Evolutionary conservation across 2,113 vertebrate genomes (phyloP).

Genomic region (Hippocampus barbouri): DNA sequence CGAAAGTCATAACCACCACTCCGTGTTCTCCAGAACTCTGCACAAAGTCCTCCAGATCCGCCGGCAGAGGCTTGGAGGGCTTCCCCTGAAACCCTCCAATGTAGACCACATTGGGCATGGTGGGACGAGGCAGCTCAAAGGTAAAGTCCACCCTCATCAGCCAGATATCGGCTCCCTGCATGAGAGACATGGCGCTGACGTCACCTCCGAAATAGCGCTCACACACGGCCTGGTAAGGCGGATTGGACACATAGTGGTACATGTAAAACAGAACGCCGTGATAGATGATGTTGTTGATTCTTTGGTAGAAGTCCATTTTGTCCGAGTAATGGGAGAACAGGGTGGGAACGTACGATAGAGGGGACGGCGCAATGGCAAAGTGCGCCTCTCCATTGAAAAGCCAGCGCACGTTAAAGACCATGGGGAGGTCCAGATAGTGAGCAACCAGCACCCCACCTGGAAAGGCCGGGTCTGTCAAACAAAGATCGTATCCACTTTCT

Average conservation of each 20-base stretch:
- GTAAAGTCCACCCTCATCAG: slow-evolving; percentile 65
- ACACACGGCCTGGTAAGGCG: slow-evolving; percentile 47
- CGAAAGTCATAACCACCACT: slow-evolving; percentile 62
- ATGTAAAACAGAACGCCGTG: slow-evolving; percentile 30
- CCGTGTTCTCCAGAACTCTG: slow-evolving; percentile 60
- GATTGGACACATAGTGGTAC: slow-evolving; percentile 34
- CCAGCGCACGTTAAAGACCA: slow-evolving; percentile 65
- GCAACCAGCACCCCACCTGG: slow-evolving; percentile 56
- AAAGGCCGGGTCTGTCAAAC: slow-evolving; percentile 60
- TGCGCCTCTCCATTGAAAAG: slow-evolving; percentile 53
- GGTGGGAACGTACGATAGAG: slow-evolving; percentile 59
- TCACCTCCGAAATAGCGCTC: slow-evolving; percentile 48
- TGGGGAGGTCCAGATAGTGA: slow-evolving; percentile 59
- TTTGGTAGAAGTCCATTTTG: slow-evolving; percentile 60
- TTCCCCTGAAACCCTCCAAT: slow-evolving; percentile 66
- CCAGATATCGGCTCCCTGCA: slow-evolving; percentile 62
- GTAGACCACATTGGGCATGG: slow-evolving; percentile 68
- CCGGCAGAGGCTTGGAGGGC: slow-evolving; percentile 47
- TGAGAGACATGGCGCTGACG: slow-evolving; percentile 28
- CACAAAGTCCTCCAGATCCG: slow-evolving; percentile 60
- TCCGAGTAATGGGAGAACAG: slow-evolving; percentile 41
- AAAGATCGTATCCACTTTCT: slow-evolving; percentile 49
- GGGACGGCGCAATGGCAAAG: slow-evolving; percentile 56
- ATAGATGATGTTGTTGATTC: slow-evolving; percentile 43
- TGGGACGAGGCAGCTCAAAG: slow-evolving; percentile 64